phyloP scores from a whole-genome alignment of 2,113 vertebrate genomes.

The Irena cyanogastra region DNA sequence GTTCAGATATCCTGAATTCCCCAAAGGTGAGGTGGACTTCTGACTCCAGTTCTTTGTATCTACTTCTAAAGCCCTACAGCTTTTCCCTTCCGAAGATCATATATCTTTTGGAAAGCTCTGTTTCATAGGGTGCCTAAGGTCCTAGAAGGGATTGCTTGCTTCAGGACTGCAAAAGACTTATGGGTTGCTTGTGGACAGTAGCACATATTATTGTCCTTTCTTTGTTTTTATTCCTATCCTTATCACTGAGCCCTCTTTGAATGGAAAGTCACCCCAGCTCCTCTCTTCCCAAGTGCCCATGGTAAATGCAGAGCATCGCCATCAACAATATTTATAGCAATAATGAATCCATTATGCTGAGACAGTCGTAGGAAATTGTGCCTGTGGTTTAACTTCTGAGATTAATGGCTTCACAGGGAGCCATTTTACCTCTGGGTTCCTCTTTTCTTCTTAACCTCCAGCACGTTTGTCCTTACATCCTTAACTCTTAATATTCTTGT shows the following conservation, averaged over 20 bases:
- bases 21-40: background rate
- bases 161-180: background rate
- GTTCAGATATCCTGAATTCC: background rate
- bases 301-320: background rate
- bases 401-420: slow-evolving; percentile 1
- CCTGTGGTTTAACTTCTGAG: background rate
- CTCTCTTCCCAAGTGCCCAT: background rate
- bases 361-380: background rate
- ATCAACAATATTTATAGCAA: background rate
- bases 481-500: background rate
- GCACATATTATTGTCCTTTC: background rate
- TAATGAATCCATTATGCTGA: background rate
- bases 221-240: background rate
- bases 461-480: background rate
- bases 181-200: background rate
- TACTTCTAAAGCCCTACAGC: background rate
- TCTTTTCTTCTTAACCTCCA: background rate
- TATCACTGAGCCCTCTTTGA: background rate
- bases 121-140: background rate
- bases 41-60: background rate
- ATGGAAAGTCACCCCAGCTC: background rate
- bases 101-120: background rate
- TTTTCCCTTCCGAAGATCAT: background rate
- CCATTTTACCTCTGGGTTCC: background rate
- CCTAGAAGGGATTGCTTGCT: background rate